A percentile compares a stretch with the other conserved stretches of the same genome.
Conservation (phyloP, 1,140 invertebrate genomes). For the Bombus sibiricus region DNA sequence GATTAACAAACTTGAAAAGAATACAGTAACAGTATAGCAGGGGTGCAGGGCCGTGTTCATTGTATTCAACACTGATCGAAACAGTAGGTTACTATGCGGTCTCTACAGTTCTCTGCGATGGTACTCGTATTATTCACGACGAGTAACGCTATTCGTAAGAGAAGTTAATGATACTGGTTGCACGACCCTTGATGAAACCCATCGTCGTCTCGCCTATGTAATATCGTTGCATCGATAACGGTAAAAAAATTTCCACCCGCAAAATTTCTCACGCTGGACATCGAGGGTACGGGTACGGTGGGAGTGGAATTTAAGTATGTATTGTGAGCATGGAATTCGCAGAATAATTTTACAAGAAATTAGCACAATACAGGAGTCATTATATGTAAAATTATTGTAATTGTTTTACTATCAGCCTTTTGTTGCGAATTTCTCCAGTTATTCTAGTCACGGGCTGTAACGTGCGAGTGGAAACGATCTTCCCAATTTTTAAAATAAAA, state of each 20-base stretch:
- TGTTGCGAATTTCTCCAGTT: too few relatives aligned
- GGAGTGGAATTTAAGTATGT: not conserved
- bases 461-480: too few relatives aligned
- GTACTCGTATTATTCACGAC: conserved; percentile 16
- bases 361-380: not conserved
- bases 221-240: conserved; percentile 53
- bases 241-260: conserved; percentile 24
- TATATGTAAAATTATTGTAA: too few relatives aligned
- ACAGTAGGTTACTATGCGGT: conserved; percentile 28
- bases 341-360: not conserved
- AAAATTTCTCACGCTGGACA: conserved; percentile 59
- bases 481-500: too few relatives aligned
- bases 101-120: conserved; percentile 9
- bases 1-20: conserved; percentile 24
- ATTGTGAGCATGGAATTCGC: not conserved
- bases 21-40: conserved; percentile 20
- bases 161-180: conserved; percentile 41
- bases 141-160: not conserved
- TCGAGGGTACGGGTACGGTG: not conserved
- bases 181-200: conserved; percentile 17
- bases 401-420: too few relatives aligned
- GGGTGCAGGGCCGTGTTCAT: conserved; percentile 1
- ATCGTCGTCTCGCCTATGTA: conserved; percentile 21
- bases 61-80: conserved; percentile 25
- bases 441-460: too few relatives aligned